phyloP scores from a whole-genome alignment of 2,113 vertebrate species.

The Oophaga pumilio region DNA sequence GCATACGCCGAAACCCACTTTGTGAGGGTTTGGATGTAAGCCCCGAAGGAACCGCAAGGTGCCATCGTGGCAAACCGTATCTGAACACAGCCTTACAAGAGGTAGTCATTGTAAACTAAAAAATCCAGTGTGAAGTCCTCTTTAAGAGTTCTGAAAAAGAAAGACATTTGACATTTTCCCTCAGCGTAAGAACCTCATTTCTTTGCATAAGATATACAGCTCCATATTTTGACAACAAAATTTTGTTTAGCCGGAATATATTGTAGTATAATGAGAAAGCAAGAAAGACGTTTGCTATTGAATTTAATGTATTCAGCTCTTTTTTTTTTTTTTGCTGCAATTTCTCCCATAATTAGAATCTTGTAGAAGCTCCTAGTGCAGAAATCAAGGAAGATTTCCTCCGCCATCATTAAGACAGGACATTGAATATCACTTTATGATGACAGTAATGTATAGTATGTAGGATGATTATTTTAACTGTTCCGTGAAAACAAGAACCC shows the following conservation, averaged over 20 bases:
- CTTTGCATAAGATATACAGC: neutral
- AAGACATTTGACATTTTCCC: too few relatives aligned
- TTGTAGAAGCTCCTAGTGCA: neutral
- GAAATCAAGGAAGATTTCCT: neutral
- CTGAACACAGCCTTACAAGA: too few relatives aligned
- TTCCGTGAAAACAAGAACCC: too few relatives aligned
- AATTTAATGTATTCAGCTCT: neutral
- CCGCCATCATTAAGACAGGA: neutral
- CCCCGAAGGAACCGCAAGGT: too few relatives aligned
- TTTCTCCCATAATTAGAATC: conserved; percentile 4
- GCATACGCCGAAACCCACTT: too few relatives aligned
- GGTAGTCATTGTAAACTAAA: neutral
- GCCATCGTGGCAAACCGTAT: too few relatives aligned
- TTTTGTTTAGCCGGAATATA: neutral
- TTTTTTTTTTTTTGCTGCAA: neutral
- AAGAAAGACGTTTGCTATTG: neutral
- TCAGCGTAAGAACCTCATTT: neutral
- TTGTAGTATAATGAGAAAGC: neutral
- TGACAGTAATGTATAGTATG: neutral
- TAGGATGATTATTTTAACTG: too few relatives aligned
- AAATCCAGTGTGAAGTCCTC: neutral
- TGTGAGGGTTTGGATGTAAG: too few relatives aligned
- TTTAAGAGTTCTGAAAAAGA: too few relatives aligned
- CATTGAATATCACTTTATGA: neutral
- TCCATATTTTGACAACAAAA: neutral